Conservation (phyloP, 2,888 invertebrate genomes). For the Hypomecis atomaria region DNA sequence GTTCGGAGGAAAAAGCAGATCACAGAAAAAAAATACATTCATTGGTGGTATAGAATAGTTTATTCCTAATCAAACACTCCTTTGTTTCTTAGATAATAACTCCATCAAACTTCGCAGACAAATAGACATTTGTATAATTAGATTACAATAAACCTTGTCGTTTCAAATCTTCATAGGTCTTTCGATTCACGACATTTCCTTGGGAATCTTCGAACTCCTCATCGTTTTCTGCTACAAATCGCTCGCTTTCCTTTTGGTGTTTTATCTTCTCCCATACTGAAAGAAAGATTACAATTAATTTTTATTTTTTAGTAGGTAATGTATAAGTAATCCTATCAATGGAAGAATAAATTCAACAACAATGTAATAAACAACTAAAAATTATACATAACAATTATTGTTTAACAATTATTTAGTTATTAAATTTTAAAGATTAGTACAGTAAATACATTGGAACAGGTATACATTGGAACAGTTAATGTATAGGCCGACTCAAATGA, state of each 20-base stretch:
- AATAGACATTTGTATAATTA: background rate
- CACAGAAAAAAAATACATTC: background rate
- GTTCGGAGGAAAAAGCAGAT: background rate
- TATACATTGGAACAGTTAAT: too few relatives aligned
- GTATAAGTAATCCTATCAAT: too few relatives aligned
- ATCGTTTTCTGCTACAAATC: conserved; percentile 98
- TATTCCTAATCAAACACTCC: conserved; percentile 1
- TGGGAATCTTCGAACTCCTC: conserved; percentile 99
- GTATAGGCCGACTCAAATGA: too few relatives aligned
- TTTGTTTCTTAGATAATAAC: background rate
- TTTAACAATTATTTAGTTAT: too few relatives aligned
- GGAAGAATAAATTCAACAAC: too few relatives aligned
- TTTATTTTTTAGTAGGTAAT: too few relatives aligned
- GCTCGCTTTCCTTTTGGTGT: conserved; percentile 96
- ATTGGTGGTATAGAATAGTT: background rate
- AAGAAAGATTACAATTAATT: conserved; percentile 47
- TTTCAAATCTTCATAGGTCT: conserved; percentile 99
- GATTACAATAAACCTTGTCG: conserved; percentile 96
- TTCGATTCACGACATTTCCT: conserved; percentile 99
- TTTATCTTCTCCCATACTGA: conserved; percentile 99
- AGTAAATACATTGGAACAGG: too few relatives aligned
- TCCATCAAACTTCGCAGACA: background rate
- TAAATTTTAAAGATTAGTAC: too few relatives aligned
- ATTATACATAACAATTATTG: too few relatives aligned
- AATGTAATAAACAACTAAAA: too few relatives aligned